Conservation (phyloP, 2,113 vertebrate genomes). For the Mugil cephalus region DNA sequence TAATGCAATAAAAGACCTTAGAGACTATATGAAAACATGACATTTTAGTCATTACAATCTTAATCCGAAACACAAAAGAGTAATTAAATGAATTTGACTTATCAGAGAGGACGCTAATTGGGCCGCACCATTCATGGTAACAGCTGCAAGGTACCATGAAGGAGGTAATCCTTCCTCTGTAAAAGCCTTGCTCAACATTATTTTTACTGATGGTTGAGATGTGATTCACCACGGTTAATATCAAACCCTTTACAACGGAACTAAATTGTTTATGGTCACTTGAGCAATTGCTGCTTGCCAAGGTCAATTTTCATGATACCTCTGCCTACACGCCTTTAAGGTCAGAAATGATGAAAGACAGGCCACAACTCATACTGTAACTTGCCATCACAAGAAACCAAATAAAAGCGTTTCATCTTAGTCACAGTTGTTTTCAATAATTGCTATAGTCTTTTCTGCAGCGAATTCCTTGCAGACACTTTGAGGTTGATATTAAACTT, state of each 20-base stretch:
- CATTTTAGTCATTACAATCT: slow-evolving; percentile 26
- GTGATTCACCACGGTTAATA: background rate
- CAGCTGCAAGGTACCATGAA: background rate
- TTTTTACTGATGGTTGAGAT: background rate
- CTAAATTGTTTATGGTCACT: slow-evolving; percentile 2
- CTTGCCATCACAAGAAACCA: background rate
- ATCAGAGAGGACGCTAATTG: slow-evolving; percentile 35
- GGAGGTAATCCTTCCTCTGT: background rate
- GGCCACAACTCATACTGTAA: no score
- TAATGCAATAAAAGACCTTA: slow-evolving; percentile 15
- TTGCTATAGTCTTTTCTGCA: slow-evolving; percentile 6
- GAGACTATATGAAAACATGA: slow-evolving; percentile 18
- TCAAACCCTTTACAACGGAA: background rate
- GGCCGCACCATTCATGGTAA: background rate
- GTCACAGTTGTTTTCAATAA: slow-evolving; percentile 19
- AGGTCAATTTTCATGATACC: slow-evolving; percentile 4
- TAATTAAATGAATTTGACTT: slow-evolving; percentile 21
- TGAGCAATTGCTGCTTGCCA: slow-evolving; percentile 4
- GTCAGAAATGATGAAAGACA: background rate
- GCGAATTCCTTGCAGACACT: background rate
- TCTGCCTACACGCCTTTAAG: background rate
- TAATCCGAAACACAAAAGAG: slow-evolving; percentile 21
- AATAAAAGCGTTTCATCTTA: background rate
- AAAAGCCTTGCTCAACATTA: background rate
- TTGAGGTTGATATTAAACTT: slow-evolving; percentile 3